These are phyloP conservation scores for Stenurella melanura DNA, from an alignment of 2,888 invertebrate genomes.

Conservation along the genomic window DNA sequence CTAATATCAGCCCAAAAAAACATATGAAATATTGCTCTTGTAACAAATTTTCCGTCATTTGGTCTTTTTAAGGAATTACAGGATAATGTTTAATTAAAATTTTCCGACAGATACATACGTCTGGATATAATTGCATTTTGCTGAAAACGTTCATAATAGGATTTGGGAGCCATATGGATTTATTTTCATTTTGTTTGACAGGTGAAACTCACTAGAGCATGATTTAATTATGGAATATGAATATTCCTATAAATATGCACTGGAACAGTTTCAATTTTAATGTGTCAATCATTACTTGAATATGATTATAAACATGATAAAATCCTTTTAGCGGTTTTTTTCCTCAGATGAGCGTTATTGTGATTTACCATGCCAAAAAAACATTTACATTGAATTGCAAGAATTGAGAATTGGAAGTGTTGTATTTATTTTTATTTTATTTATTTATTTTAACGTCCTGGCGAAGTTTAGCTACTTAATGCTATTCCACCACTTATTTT, in stretches of 20 bases:
- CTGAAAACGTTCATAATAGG: not conserved
- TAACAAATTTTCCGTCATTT: conserved; percentile 2
- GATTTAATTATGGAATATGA: not conserved
- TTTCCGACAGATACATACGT: not conserved
- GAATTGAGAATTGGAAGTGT: too few relatives aligned
- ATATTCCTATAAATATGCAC: not conserved
- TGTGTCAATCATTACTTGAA: not conserved
- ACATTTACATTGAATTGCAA: too few relatives aligned
- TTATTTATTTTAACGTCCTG: too few relatives aligned
- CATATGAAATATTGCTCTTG: not conserved
- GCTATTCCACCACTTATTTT: too few relatives aligned
- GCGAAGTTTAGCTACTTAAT: too few relatives aligned
- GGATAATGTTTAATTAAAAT: not conserved
- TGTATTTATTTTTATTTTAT: too few relatives aligned
- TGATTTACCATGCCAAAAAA: not conserved
- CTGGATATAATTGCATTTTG: conserved; percentile 7
- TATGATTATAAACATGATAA: not conserved
- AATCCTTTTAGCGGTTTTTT: not conserved
- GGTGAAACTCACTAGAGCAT: not conserved
- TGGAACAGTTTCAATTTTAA: not conserved
- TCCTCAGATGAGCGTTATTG: not conserved
- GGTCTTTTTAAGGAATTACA: not conserved
- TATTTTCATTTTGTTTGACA: not conserved
- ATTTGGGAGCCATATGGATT: not conserved
- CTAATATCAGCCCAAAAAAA: not conserved